Conservation (phyloP, 1,140 invertebrate species). For the Ceratina japonica region DNA sequence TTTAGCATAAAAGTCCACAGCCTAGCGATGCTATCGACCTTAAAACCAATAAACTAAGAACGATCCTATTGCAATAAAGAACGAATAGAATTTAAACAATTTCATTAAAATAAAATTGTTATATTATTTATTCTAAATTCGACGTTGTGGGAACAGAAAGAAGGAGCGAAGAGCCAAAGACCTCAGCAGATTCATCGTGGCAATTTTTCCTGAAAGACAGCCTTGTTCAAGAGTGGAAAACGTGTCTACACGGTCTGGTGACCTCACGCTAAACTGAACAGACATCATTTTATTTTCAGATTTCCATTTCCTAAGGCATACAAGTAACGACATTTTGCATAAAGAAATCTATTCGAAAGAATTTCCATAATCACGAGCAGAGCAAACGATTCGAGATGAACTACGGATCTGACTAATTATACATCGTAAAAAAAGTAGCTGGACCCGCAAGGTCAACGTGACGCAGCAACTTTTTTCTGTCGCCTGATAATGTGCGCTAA, state of each 20-base stretch:
- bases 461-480: too few species aligned
- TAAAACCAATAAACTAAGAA: too few species aligned
- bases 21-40: too few species aligned
- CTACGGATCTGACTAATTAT: neutral
- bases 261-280: neutral
- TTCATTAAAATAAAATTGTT: too few species aligned
- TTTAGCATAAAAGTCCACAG: too few species aligned
- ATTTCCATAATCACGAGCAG: neutral
- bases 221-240: constrained; percentile 54
- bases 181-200: constrained; percentile 26
- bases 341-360: neutral
- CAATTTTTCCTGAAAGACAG: constrained; percentile 59
- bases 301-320: neutral
- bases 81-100: too few species aligned
- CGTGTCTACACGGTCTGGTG: neutral
- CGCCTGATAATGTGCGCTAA: too few species aligned
- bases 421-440: too few species aligned
- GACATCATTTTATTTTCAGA: neutral
- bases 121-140: too few species aligned
- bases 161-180: constrained; percentile 54
- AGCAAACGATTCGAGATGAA: neutral
- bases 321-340: neutral
- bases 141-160: neutral
- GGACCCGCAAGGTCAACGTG: too few species aligned
- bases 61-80: too few species aligned